Percentiles rank a stretch among this genome's conserved stretches.
These are phyloP conservation scores for Ictalurus punctatus DNA, from an alignment of 2,113 vertebrate species.

Conservation along the genomic window DNA sequence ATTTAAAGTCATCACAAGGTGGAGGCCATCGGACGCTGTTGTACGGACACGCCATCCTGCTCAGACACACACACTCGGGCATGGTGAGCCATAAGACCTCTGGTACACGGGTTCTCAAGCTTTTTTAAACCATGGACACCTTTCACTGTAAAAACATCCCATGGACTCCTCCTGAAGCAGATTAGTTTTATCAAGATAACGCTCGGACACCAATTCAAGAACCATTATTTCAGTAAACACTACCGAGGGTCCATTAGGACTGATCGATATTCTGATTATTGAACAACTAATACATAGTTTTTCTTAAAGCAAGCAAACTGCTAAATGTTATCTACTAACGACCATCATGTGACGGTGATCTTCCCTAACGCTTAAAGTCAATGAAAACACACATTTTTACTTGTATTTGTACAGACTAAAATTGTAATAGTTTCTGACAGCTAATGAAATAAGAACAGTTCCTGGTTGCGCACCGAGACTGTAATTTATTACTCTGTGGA, in stretches of 20 bases:
- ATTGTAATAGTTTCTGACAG: neutral
- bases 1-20: slow-evolving; percentile 83
- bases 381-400: neutral
- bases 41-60: slow-evolving; percentile 89
- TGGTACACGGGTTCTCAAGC: neutral
- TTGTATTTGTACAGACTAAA: neutral
- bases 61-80: slow-evolving; percentile 85
- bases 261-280: too few relatives aligned
- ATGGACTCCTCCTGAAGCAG: neutral
- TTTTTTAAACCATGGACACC: neutral
- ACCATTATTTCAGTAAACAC: neutral
- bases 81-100: slow-evolving; percentile 77
- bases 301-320: too few relatives aligned
- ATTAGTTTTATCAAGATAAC: neutral
- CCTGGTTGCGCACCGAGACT: neutral
- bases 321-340: too few relatives aligned
- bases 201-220: neutral
- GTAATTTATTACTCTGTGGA: neutral
- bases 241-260: too few relatives aligned
- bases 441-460: neutral
- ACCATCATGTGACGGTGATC: too few relatives aligned
- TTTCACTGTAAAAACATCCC: neutral
- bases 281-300: too few relatives aligned
- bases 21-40: slow-evolving; percentile 88
- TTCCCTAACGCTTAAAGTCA: neutral